These are phyloP conservation scores for Piscicola geometra DNA, from an alignment of 2,888 invertebrate species.

Conservation along the genomic window DNA sequence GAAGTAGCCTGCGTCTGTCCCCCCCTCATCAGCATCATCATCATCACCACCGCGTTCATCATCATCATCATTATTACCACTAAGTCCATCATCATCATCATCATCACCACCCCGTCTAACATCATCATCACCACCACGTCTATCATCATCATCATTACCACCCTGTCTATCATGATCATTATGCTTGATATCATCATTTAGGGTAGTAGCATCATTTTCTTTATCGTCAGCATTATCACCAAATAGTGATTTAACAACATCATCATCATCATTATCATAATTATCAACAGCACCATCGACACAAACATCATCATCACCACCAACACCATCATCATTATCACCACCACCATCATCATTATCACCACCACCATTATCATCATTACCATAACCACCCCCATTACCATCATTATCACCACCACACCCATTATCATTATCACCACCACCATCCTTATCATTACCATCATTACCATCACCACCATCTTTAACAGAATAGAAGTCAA, in stretches of 20 bases:
- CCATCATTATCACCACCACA: too few species aligned
- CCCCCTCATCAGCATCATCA: neutral
- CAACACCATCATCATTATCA: neutral
- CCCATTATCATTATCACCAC: too few species aligned
- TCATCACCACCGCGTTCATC: too few species aligned
- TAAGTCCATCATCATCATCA: neutral
- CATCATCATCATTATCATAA: neutral
- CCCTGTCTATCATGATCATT: neutral
- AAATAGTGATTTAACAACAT: neutral
- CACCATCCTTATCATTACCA: too few species aligned
- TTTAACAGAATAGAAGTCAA: too few species aligned
- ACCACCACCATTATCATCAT: neutral
- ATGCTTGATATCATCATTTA: neutral
- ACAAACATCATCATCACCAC: neutral
- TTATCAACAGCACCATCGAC: neutral
- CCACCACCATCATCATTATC: conserved; percentile 6
- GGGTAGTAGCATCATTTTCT: neutral
- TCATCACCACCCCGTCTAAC: neutral
- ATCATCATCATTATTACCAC: neutral
- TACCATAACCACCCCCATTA: too few species aligned
- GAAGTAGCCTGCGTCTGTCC: neutral
- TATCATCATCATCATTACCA: neutral
- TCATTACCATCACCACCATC: too few species aligned
- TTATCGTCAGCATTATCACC: neutral
- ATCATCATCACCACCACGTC: neutral